A percentile compares a stretch with the other conserved stretches of the same genome.
These are phyloP conservation scores for Fulmarus glacialis DNA, from an alignment of 2,113 vertebrate species.

Conservation along the genomic window DNA sequence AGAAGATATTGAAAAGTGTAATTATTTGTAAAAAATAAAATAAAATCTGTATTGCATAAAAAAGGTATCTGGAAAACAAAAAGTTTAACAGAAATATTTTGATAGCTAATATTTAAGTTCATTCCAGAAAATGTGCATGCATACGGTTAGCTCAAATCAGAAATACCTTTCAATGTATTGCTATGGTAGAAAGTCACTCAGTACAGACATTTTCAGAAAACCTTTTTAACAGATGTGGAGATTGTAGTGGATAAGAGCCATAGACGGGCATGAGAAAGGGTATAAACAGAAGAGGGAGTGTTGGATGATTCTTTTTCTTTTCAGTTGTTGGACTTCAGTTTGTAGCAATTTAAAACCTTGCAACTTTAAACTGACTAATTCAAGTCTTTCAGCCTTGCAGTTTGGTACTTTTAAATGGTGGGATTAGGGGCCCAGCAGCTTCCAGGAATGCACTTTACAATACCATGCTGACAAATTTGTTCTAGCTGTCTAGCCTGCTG, in stretches of 20 bases:
- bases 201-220: not conserved
- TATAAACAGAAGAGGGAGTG: not conserved
- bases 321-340: not conserved
- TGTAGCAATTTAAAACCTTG: not conserved
- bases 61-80: not conserved
- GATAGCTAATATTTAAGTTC: not conserved
- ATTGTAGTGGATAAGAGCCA: not conserved
- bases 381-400: not conserved
- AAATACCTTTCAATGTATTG: not conserved
- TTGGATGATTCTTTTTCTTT: not conserved
- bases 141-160: not conserved
- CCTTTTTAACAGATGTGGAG: not conserved
- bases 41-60: not conserved
- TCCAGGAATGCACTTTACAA: slow-evolving; percentile 24
- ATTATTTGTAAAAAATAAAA: not conserved
- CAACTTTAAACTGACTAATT: not conserved
- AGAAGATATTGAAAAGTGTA: not conserved
- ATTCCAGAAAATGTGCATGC: not conserved
- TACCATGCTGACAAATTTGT: not conserved
- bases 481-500: not conserved
- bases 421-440: not conserved
- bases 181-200: not conserved
- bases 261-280: accelerated
- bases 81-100: not conserved
- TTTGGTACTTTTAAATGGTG: not conserved